Base-by-base conservation (phyloP, 2,797 vertebrate genomes). In the Phylloscopus collybita region DNA sequence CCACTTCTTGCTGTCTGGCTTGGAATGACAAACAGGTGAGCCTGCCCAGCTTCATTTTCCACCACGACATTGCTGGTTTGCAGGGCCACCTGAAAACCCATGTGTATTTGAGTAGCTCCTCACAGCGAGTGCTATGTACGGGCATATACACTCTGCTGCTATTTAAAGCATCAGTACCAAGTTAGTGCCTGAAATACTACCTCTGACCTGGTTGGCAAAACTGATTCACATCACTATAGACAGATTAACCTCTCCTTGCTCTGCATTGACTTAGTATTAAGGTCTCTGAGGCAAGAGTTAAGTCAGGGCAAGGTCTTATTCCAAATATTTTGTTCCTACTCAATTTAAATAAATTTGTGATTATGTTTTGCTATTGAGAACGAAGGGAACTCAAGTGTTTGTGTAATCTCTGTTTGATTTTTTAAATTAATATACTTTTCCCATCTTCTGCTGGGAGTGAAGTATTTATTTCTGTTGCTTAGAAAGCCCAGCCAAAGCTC, bases 161-260 rank as follows among this genome's bases (percentile, higher is more conserved):
- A 96, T 96, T 97, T 95, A 95, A 87, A 96, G 86, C 61, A 36
- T 51, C 59, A 29, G 8, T 64, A 70, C 75, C 38, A 78, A 92
- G 64, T 74, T 57, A 66, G 80, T 61, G 74, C 73, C 49, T 85
- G 91, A 90, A 94, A 90, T 70, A 54, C 45, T 80, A 76, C 64
- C 80, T 89, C 85, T 93, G 91, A 72, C 78, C 75, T 93, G 66
- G 38, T 34, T 96, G 93, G 89, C 86, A 93, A 86, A 74, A 84
- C 36, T 53, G 32, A 70, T 64, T 34, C 42, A 40, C 27, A 44
- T 81, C n/a, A 34, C 30, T 69, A 38, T 6, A 42, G 73, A 56
- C 0, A 14, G 86, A 94, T 72, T 60, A 89, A 66, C 29, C 36
- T 72, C 27, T 61, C 13, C 34, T 62, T 61, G 44, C 45, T 82